Evolutionary conservation across 2,797 vertebrate genomes (phyloP).

Genomic region (Aulostomus chinensis): DNA sequence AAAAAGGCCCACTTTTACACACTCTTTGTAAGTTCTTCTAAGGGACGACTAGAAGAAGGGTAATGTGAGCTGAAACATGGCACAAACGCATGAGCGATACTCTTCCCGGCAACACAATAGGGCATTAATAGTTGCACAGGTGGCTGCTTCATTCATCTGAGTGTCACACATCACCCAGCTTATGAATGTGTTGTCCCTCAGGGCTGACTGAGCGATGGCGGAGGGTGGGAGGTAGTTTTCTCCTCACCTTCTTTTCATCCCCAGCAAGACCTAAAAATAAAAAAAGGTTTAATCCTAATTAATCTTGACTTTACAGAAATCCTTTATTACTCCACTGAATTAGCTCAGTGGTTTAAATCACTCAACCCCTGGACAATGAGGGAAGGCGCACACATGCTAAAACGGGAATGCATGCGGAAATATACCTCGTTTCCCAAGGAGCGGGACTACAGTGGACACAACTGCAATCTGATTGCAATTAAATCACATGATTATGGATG

Average conservation of each 20-base stretch:
- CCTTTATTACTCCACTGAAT: constrained; percentile 67
- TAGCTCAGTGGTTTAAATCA: too few species aligned
- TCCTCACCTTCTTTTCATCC: constrained; percentile 37
- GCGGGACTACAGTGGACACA: too few species aligned
- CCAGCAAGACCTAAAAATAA: too few species aligned
- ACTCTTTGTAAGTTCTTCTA: too few species aligned
- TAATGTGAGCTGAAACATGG: not conserved
- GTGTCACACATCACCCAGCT: constrained; percentile 41
- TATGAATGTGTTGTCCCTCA: constrained; percentile 19
- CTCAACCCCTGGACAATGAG: too few species aligned
- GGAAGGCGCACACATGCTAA: too few species aligned
- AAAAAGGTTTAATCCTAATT: constrained; percentile 80
- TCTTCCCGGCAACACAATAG: constrained; percentile 13
- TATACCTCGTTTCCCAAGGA: too few species aligned
- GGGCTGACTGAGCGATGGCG: constrained; percentile 10
- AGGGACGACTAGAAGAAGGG: constrained; percentile 33
- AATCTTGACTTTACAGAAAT: constrained; percentile 67
- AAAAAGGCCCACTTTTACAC: constrained; percentile 42
- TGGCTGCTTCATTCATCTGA: constrained; percentile 38
- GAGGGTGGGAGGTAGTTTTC: constrained; percentile 40
- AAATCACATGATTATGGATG: too few species aligned
- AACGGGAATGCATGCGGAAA: too few species aligned
- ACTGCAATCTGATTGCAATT: too few species aligned
- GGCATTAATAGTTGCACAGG: constrained; percentile 29
- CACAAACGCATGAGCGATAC: constrained; percentile 1